Percentiles rank a stretch among this genome's conserved stretches.
These are phyloP conservation scores for Tachycineta bicolor DNA, from an alignment of 2,113 vertebrate genomes.

Conservation along the genomic window DNA sequence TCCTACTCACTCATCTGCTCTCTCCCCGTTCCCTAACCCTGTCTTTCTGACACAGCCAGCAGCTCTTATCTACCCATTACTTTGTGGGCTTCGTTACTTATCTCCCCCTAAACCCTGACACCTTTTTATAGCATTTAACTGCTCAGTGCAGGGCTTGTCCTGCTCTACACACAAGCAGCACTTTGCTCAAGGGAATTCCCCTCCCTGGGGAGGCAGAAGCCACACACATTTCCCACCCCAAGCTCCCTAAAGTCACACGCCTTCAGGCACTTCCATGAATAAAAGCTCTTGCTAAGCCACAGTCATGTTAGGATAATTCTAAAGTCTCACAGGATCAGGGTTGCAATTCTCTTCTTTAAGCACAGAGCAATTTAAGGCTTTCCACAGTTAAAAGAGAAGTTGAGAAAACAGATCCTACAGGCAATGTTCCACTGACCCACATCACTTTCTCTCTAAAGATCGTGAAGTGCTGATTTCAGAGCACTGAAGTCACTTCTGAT, in stretches of 20 bases:
- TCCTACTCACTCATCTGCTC: background rate
- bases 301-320: background rate
- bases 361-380: constrained; percentile 21
- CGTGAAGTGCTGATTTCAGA: background rate
- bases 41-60: background rate
- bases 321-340: background rate
- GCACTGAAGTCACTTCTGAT: background rate
- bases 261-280: constrained; percentile 44
- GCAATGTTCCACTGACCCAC: background rate
- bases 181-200: background rate
- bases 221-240: background rate
- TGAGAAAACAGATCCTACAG: background rate
- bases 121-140: background rate
- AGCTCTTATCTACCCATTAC: background rate
- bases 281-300: constrained; percentile 63
- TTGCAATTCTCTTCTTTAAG: constrained; percentile 23
- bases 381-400: background rate
- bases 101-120: background rate
- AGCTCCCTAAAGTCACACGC: background rate
- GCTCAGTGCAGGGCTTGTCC: background rate
- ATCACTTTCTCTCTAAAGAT: background rate
- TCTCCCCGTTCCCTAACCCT: background rate
- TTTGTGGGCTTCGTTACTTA: background rate
- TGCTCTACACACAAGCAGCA: fast-evolving
- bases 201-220: background rate